Conservation (phyloP, 2,888 invertebrate species). For the Brenthis daphne region DNA sequence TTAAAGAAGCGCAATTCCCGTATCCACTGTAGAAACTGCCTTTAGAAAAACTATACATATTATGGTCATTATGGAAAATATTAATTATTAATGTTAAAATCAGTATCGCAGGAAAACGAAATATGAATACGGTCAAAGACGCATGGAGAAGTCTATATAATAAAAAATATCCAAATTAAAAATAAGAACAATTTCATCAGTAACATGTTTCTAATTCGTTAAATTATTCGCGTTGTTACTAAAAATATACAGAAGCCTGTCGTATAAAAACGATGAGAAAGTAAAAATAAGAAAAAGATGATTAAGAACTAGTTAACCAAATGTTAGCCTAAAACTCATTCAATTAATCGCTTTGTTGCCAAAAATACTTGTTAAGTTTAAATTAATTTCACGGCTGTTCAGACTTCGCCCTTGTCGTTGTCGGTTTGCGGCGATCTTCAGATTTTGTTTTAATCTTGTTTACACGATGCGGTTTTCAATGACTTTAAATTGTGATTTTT, state of each 20-base stretch:
- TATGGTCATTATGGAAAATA: background rate
- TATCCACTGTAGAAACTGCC: background rate
- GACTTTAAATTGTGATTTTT: background rate
- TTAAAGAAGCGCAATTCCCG: background rate
- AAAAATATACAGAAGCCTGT: background rate
- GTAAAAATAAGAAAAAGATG: background rate
- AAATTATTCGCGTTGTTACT: too few species aligned
- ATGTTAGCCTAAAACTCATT: background rate
- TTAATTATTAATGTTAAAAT: background rate
- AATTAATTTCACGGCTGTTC: constrained; percentile 19
- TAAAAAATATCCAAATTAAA: background rate
- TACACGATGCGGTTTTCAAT: background rate
- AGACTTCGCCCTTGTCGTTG: constrained; percentile 10
- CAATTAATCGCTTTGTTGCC: constrained; percentile 15
- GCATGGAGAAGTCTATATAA: background rate
- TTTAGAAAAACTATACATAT: background rate
- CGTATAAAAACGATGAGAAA: background rate
- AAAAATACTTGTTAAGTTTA: constrained; percentile 22
- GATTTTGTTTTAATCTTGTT: constrained; percentile 9
- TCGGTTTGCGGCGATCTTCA: constrained; percentile 15
- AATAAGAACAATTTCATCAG: too few species aligned
- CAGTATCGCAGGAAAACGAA: too few species aligned
- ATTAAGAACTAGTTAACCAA: background rate
- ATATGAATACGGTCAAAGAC: too few species aligned
- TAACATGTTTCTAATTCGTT: too few species aligned